phyloP scores from a whole-genome alignment of 2,888 invertebrate genomes.

The Seira sanloemensis region DNA sequence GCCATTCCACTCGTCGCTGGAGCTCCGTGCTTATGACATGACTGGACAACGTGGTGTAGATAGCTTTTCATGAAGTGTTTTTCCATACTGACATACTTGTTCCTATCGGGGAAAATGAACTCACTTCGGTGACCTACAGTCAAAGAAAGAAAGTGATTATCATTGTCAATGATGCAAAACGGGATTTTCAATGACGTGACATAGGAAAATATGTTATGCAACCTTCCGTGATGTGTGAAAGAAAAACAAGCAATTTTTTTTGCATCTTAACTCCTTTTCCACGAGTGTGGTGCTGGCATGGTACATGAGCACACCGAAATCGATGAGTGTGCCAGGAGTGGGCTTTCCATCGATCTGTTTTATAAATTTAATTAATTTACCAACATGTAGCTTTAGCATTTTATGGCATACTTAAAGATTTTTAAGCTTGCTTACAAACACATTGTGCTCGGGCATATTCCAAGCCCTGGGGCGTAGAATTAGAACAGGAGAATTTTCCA shows the following conservation, averaged over 20 bases:
- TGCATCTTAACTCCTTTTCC: conserved; percentile 78
- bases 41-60: conserved; percentile 79
- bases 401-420: no score
- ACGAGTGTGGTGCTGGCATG: conserved; percentile 80
- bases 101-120: conserved; percentile 82
- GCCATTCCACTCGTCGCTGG: conserved; percentile 84
- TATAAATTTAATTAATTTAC: no score
- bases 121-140: conserved; percentile 78
- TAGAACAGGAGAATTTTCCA: conserved; percentile 78
- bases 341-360: conserved; percentile 78
- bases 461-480: conserved; percentile 83
- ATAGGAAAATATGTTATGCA: no score
- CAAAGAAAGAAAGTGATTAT: no score
- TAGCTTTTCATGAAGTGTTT: conserved; percentile 82
- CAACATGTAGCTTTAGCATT: no score
- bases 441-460: conserved; percentile 84
- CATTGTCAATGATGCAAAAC: no score
- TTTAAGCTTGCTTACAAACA: conserved; percentile 79
- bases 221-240: no score
- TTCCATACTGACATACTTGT: conserved; percentile 82
- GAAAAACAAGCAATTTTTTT: no score
- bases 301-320: conserved; percentile 82
- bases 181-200: no score
- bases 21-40: conserved; percentile 80
- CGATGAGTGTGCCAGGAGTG: conserved; percentile 82